Evolutionary conservation across 2,797 vertebrate genomes (phyloP).

Genomic region (Macrochelys suwanniensis): DNA sequence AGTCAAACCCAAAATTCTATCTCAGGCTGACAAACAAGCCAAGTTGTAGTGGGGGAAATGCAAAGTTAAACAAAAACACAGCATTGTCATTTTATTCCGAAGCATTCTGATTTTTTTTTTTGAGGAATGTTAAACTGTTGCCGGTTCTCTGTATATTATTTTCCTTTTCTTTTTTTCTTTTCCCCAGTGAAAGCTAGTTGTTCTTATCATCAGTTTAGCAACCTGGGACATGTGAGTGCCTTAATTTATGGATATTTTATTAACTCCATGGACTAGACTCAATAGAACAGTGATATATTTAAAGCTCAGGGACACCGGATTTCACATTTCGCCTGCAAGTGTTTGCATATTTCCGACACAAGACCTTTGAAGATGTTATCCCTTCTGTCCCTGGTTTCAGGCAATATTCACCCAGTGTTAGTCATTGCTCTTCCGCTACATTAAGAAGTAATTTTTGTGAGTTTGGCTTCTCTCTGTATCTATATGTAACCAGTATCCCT

Average conservation of each 20-base stretch:
- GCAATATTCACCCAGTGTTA: background rate
- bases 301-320: rapidly evolving
- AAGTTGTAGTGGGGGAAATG: background rate
- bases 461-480: background rate
- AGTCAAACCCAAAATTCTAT: too few relatives aligned
- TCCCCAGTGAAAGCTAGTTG: background rate
- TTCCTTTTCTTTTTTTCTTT: background rate
- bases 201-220: background rate
- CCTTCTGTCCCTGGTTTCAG: background rate
- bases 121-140: background rate
- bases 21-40: too few relatives aligned
- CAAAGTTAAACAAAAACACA: background rate
- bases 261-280: background rate
- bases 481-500: background rate
- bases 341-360: background rate
- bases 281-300: background rate
- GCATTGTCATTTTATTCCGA: background rate
- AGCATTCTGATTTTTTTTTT: background rate
- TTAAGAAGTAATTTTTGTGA: background rate
- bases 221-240: background rate
- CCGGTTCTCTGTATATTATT: background rate
- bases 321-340: background rate
- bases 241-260: background rate
- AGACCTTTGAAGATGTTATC: background rate
- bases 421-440: background rate